Conservation (phyloP, 2,888 invertebrate genomes). For the Phragmatobia fuliginosa region DNA sequence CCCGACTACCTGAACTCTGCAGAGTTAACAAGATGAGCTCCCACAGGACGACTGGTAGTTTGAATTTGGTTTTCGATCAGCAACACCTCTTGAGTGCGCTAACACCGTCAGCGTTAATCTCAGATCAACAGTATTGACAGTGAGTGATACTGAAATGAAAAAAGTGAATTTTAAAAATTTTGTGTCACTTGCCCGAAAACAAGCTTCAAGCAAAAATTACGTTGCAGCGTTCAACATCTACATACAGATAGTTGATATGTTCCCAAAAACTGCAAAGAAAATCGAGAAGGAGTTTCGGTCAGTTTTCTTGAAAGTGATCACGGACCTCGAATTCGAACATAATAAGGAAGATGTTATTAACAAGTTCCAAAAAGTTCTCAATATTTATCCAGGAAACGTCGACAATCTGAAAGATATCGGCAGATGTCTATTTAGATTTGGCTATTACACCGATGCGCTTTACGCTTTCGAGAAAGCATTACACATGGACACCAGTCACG, state of each 20-base stretch:
- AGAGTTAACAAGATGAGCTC: not conserved
- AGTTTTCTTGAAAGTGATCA: slow-evolving; percentile 29
- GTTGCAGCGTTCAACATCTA: slow-evolving; percentile 21
- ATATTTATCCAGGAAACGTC: slow-evolving; percentile 23
- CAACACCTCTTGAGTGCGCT: not conserved
- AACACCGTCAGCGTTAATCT: not conserved
- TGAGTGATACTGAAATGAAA: slow-evolving; percentile 13
- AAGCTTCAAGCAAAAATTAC: slow-evolving; percentile 16
- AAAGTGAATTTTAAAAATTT: slow-evolving; percentile 7
- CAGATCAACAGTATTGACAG: not conserved
- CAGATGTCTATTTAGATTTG: slow-evolving; percentile 51
- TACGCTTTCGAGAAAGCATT: slow-evolving; percentile 80
- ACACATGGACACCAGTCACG: slow-evolving; percentile 72
- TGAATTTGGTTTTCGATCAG: not conserved
- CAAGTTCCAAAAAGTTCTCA: slow-evolving; percentile 31
- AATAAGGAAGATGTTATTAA: slow-evolving; percentile 28
- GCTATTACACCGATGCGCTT: slow-evolving; percentile 78
- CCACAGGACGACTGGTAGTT: not conserved
- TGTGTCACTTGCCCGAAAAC: slow-evolving; percentile 23
- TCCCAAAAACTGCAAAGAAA: slow-evolving; percentile 14
- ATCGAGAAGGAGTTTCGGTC: slow-evolving; percentile 25
- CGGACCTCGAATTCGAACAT: slow-evolving; percentile 15
- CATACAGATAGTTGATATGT: slow-evolving; percentile 22
- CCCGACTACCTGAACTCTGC: not conserved
- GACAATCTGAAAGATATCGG: slow-evolving; percentile 35